Base-by-base conservation (phyloP, 2,797 vertebrate species). In the Macroramphosus scolopax region DNA sequence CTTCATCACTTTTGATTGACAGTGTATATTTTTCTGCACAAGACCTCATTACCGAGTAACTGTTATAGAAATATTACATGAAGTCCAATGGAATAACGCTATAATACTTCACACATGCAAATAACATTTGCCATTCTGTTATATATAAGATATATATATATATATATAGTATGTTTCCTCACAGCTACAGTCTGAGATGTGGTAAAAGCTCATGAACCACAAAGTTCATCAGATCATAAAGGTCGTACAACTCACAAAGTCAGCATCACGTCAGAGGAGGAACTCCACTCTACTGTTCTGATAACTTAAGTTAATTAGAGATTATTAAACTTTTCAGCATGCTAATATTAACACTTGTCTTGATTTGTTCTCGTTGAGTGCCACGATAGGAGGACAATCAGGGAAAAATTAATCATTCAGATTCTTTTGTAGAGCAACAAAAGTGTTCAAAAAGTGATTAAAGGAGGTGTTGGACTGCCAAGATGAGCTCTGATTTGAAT, bases 1-100 rank as follows among this genome's bases (percentile, higher is more conserved):
- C 55, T 58, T 65, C 33, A 50, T 63, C 46, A 53, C 53, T 56
- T 71, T 52, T 75, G 66, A 56, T n/a, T n/a, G n/a, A n/a, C 34
- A 57, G 16, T 28, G 29, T 41, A 35, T 37, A 41, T 61, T 61
- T 57, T 63, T 63, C n/a, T 56, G n/a, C 47, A 20, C 8, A 4
- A 22, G 12, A 68, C 49, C 60, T 72, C 18, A 59, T 68, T 53
- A 68, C 12, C 6, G 26, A 51, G 42, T 59, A 48, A 43, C 44
- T 26, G 45, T 63, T n/a, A n/a, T n/a, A n/a, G n/a, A n/a, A n/a
- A n/a, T n/a, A n/a, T n/a, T n/a, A n/a, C n/a, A n/a, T n/a, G n/a
- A n/a, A n/a, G n/a, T n/a, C n/a, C n/a, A n/a, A n/a, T n/a, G n/a
- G n/a, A n/a, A n/a, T n/a, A n/a, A n/a, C n/a, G n/a, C n/a, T n/a